These are phyloP conservation scores for Eonycteris spelaea DNA, from an alignment of 2,113 vertebrate genomes.

Conservation along the genomic window DNA sequence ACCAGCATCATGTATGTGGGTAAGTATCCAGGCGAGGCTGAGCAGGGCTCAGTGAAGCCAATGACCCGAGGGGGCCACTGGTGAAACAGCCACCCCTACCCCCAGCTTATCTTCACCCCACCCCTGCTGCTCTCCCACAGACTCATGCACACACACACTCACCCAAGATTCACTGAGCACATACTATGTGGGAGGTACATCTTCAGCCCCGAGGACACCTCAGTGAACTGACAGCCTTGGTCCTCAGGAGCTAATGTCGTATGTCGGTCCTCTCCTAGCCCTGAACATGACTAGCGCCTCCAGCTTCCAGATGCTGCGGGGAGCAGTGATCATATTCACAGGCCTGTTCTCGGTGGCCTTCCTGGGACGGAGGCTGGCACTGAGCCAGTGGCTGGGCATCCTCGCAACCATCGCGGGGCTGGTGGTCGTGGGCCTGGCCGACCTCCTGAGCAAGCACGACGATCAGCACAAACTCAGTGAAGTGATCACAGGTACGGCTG, in stretches of 20 bases:
- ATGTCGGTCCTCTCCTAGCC: constrained; percentile 78
- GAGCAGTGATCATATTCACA: constrained; percentile 94
- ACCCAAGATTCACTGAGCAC: background rate
- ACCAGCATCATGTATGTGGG: constrained; percentile 97
- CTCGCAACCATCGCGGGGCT: constrained; percentile 91
- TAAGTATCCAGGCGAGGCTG: constrained; percentile 77
- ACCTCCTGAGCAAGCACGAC: constrained; percentile 82
- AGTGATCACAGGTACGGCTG: constrained; percentile 88
- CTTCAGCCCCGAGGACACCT: background rate
- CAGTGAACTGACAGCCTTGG: accelerated
- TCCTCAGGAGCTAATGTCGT: background rate
- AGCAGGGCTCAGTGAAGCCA: background rate
- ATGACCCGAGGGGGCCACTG: background rate
- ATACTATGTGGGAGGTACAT: background rate
- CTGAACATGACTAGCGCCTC: constrained; percentile 97
- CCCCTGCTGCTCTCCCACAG: background rate
- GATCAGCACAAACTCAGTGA: constrained; percentile 87
- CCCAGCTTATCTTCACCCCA: background rate
- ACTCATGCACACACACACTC: too few relatives aligned
- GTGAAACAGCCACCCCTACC: accelerated
- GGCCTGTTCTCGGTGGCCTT: constrained; percentile 94
- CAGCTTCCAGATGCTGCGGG: constrained; percentile 97
- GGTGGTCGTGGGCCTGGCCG: constrained; percentile 91
- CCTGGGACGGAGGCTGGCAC: constrained; percentile 85
- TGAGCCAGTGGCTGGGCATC: constrained; percentile 94